phyloP scores from a whole-genome alignment of 2,113 vertebrate species.

The Rhynchopsitta pachyrhyncha region DNA sequence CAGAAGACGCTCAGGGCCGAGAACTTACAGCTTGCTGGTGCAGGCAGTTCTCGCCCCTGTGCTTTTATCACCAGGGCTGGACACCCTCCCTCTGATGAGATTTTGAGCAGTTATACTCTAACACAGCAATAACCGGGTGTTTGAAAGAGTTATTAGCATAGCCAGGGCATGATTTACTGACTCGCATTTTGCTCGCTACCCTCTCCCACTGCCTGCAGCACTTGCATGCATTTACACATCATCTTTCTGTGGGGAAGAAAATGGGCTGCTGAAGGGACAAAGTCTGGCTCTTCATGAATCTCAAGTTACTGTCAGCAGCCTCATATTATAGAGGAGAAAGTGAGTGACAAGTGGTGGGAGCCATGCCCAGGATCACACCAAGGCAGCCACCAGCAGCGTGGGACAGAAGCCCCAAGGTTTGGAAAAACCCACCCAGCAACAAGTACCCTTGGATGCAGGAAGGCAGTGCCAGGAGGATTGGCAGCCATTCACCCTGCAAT shows the following conservation, averaged over 20 bases:
- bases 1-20: background rate
- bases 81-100: background rate
- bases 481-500: background rate
- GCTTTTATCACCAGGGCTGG: background rate
- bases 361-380: background rate
- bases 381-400: fast-evolving
- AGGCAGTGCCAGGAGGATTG: background rate
- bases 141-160: background rate
- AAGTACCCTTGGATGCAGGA: background rate
- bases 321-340: background rate
- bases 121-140: background rate
- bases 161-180: background rate
- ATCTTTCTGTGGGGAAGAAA: background rate
- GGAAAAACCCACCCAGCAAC: background rate
- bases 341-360: background rate
- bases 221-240: background rate
- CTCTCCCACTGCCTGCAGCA: background rate
- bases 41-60: background rate
- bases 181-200: fast-evolving
- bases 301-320: background rate
- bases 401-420: background rate
- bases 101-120: background rate
- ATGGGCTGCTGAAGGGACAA: background rate
- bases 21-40: too few relatives aligned
- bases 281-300: background rate